Percentiles rank a stretch among this genome's conserved stretches.
Conservation (phyloP, 1,140 invertebrate genomes). For the Phocides pigmalion region DNA sequence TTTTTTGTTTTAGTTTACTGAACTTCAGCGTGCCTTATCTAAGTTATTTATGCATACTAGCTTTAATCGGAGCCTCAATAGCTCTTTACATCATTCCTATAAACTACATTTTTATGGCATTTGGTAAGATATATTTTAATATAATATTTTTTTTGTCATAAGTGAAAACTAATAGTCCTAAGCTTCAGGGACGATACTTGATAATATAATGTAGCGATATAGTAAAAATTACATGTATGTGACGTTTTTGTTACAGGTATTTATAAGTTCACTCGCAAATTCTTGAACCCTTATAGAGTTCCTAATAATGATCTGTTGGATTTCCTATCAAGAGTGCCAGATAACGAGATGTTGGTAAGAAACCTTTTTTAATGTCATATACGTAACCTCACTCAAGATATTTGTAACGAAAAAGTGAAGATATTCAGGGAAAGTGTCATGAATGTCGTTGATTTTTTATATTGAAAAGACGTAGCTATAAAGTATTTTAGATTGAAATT, state of each 20-base stretch:
- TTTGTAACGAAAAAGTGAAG: no score
- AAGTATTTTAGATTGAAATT: no score
- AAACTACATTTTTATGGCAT: constrained; percentile 83
- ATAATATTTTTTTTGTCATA: no score
- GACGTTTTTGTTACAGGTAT: constrained; percentile 90
- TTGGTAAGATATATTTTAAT: constrained; percentile 52
- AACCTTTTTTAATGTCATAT: background rate
- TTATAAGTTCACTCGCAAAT: constrained; percentile 97
- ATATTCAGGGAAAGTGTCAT: no score
- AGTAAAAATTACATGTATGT: no score
- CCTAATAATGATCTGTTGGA: constrained; percentile 99
- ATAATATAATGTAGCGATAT: no score
- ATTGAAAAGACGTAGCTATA: no score
- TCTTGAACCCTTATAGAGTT: constrained; percentile 94
- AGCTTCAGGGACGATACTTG: no score
- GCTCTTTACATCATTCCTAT: constrained; percentile 96
- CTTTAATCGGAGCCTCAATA: constrained; percentile 86
- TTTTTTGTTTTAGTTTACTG: constrained; percentile 89
- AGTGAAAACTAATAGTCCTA: no score
- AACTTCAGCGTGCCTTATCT: constrained; percentile 98
- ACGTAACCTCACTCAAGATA: no score
- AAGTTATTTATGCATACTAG: constrained; percentile 93
- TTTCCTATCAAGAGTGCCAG: constrained; percentile 96
- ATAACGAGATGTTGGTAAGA: constrained; percentile 94
- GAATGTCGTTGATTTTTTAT: no score